phyloP scores from a whole-genome alignment of 2,113 vertebrate species.

The Sinocyclocheilus anophthalmus region DNA sequence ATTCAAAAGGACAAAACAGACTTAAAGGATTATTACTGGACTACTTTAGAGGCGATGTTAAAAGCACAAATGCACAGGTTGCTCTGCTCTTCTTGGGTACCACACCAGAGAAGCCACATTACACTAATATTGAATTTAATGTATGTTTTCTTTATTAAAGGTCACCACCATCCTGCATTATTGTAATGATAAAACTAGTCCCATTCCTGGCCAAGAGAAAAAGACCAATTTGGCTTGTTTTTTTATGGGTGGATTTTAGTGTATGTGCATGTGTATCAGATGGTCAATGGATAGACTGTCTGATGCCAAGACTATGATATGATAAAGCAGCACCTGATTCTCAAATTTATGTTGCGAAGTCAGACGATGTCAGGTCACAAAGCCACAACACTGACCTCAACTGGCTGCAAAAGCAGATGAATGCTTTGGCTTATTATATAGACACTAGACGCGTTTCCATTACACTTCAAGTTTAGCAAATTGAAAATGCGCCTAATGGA shows the following conservation, averaged over 20 bases:
- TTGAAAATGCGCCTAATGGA: no score
- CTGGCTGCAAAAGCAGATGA: no score
- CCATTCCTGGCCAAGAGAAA: background rate
- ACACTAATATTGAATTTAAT: background rate
- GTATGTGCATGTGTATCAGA: background rate
- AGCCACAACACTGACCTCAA: no score
- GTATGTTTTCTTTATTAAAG: background rate
- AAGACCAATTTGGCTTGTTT: background rate
- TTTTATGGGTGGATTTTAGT: background rate
- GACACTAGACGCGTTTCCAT: no score
- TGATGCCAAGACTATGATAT: background rate
- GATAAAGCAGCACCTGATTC: background rate
- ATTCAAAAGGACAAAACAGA: conserved; percentile 24
- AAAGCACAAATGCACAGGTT: background rate
- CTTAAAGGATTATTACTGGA: conserved; percentile 22
- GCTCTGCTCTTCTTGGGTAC: background rate
- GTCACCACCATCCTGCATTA: background rate
- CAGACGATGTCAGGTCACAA: no score
- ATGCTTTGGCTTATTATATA: no score
- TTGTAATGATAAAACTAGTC: background rate
- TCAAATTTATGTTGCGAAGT: background rate
- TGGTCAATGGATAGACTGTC: background rate
- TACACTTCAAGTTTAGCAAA: no score
- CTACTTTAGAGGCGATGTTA: background rate
- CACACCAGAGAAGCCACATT: background rate